Evolutionary conservation across 1,140 invertebrate species (phyloP).

Genomic region (Ceratina calcarata): DNA sequence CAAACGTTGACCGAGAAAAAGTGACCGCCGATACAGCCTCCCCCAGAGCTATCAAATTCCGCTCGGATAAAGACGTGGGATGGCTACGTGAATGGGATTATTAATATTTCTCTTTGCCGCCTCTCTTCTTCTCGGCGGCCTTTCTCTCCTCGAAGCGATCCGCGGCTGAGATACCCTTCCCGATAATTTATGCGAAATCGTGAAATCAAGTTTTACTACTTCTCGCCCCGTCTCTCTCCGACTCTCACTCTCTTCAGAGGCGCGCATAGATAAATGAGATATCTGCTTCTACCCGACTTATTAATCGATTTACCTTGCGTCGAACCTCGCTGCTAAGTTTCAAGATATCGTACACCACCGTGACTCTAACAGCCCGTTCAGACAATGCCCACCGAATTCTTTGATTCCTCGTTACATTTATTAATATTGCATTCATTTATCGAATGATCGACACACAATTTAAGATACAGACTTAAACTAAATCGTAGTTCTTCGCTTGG

Average conservation of each 20-base stretch:
- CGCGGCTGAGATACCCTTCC: constrained; percentile 52
- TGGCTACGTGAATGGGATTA: constrained; percentile 67
- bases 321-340: background rate
- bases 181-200: constrained; percentile 72
- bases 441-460: too few species aligned
- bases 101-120: constrained; percentile 65
- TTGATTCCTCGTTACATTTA: too few species aligned
- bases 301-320: constrained; percentile 55
- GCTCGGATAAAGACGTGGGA: constrained; percentile 63
- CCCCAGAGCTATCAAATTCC: constrained; percentile 66
- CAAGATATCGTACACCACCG: too few species aligned
- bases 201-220: constrained; percentile 72
- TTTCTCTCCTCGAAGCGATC: constrained; percentile 51
- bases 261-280: constrained; percentile 64
- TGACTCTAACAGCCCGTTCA: too few species aligned
- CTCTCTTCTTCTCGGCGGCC: constrained; percentile 35
- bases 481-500: too few species aligned
- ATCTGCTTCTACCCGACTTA: constrained; percentile 56
- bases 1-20: constrained; percentile 19
- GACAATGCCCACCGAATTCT: too few species aligned
- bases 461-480: too few species aligned
- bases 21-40: constrained; percentile 54
- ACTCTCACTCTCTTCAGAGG: constrained; percentile 46
- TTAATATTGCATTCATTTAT: too few species aligned
- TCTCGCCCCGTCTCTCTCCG: constrained; percentile 44